Base-by-base conservation (phyloP, 1,140 invertebrate species). In the Musca domestica region DNA sequence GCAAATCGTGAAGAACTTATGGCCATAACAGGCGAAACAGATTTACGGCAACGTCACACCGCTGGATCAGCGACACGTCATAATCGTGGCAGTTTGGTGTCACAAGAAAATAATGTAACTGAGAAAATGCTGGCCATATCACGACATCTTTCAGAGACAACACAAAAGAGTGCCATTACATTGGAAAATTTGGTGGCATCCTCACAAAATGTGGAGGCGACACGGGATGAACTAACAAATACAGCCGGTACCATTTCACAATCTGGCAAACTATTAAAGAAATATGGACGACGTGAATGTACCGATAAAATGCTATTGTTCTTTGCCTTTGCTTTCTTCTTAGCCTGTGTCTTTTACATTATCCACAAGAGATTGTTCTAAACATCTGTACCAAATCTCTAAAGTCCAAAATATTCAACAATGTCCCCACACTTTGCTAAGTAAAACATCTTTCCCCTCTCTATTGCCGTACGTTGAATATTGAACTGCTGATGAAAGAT, bases 231-330 rank as follows among this genome's bases (percentile, higher is more conserved):
- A 82, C 84, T 98, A 15, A 88, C 92, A 72, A 87, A 88, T 67
- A 96, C 96, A 70, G 91, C 92, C 9, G 90, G 92, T 72, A 90
- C 91, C 10, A 95, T 98, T 71, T 85, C 89, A 14, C 94, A 95
- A 76, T 95, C 95, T 0, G 90, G 91, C 68, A 95, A 95, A 82
- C 84, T 98, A 2, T 83, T 98, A 46, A 94, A 92, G 20, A 98
- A 98, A 85, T 98, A 98, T 83, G 94, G 93, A 2, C 84, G 95
- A 71, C 83, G 96, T 27, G 95, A 98, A 84, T 90, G 95, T 64
- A 98, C 96, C 0, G 96, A 98, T 78, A 98, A 96, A 87, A 87
- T 95, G 52, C 84, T 98, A 1, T 88, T 98, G 70, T 89, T 93
- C 69, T 88, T 98, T 75, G 95, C 94, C 54, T 92, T 98, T 77